Percentiles rank a stretch among this genome's conserved stretches.
phyloP scores from a whole-genome alignment of 2,888 invertebrate genomes.

The Axea sp. region DNA sequence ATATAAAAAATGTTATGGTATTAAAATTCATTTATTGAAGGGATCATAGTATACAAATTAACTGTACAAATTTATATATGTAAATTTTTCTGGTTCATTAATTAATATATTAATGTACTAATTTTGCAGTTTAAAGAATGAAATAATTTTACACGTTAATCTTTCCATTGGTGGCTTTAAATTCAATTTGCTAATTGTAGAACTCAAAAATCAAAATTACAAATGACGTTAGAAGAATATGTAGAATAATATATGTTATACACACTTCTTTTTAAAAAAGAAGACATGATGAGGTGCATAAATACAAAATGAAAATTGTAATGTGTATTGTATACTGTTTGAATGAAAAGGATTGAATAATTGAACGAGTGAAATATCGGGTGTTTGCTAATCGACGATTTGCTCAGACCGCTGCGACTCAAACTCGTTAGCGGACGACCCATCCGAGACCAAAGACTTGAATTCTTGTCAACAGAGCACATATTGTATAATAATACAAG shows the following conservation, averaged over 20 bases:
- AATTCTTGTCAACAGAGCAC: conserved; percentile 71
- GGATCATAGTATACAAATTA: too few species aligned
- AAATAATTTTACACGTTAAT: too few species aligned
- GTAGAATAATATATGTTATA: conserved; percentile 30
- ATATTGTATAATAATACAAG: conserved; percentile 62
- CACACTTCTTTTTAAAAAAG: conserved; percentile 48
- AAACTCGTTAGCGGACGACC: conserved; percentile 70
- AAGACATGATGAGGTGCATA: conserved; percentile 45
- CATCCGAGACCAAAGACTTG: conserved; percentile 78
- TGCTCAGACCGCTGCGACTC: conserved; percentile 75
- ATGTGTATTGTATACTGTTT: conserved; percentile 56
- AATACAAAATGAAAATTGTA: conserved; percentile 42
- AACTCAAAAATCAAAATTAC: conserved; percentile 52
- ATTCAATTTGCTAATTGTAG: conserved; percentile 28
- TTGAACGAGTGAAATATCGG: conserved; percentile 67
- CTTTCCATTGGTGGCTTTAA: background rate
- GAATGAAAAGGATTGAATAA: conserved; percentile 61
- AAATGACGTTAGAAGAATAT: conserved; percentile 35
- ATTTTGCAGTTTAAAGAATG: too few species aligned
- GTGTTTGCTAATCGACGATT: conserved; percentile 76
- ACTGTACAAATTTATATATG: too few species aligned
- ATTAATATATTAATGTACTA: too few species aligned
- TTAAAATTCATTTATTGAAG: too few species aligned
- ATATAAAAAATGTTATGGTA: background rate
- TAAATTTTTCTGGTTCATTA: too few species aligned